Evolutionary conservation across 1,140 invertebrate genomes (phyloP).

Genomic region (Ceratosolen fusciceps): DNA sequence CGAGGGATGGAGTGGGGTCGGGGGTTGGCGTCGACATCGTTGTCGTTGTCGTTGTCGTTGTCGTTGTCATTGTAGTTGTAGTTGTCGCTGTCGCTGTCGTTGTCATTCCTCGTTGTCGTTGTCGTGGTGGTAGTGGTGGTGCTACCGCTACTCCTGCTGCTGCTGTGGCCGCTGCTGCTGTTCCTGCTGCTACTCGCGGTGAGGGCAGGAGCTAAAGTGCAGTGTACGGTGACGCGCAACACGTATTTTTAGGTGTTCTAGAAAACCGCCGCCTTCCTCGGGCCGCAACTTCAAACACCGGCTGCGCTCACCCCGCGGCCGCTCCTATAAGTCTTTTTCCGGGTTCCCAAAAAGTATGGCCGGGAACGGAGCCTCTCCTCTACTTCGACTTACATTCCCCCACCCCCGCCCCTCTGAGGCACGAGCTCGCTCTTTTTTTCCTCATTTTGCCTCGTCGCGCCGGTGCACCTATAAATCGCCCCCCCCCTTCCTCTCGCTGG

Average conservation of each 20-base stretch:
- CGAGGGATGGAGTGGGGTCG: constrained; percentile 1
- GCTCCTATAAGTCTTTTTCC: constrained; percentile 41
- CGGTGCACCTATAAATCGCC: background rate
- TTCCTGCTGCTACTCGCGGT: no score
- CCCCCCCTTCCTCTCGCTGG: background rate
- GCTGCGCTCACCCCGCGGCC: background rate
- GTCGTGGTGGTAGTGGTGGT: background rate
- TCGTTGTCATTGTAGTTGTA: no score
- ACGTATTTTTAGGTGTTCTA: constrained; percentile 49
- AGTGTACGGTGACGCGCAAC: constrained; percentile 21
- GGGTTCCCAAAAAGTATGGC: constrained; percentile 45
- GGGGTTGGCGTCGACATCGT: background rate
- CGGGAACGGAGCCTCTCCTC: background rate
- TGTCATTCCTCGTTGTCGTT: no score
- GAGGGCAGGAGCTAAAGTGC: constrained; percentile 1
- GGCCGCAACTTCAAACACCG: constrained; percentile 41
- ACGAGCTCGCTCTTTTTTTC: background rate
- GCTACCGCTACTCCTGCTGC: background rate
- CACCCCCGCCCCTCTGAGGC: background rate
- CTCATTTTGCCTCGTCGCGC: constrained; percentile 2
- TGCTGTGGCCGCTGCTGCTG: no score
- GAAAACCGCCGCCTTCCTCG: constrained; percentile 48
- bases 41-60: no score
- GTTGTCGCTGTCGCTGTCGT: no score
- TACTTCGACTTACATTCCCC: background rate